Percentiles rank a stretch among this genome's conserved stretches.
Conservation (phyloP, 2,888 invertebrate species). For the Zygaena filipendulae region DNA sequence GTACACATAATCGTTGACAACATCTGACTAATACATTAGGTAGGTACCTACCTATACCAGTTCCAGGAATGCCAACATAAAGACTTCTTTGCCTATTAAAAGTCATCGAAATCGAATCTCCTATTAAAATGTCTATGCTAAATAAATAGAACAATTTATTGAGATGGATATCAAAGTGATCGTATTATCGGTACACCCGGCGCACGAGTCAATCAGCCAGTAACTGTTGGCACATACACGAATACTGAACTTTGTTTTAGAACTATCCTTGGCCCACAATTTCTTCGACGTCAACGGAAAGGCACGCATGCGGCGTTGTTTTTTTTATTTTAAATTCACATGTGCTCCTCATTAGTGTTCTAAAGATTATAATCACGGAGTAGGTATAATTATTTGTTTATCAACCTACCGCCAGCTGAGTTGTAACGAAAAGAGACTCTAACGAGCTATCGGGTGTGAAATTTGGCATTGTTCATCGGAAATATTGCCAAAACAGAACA, state of each 20-base stretch:
- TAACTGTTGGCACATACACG: conserved; percentile 22
- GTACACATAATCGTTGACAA: too few species aligned
- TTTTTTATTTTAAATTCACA: conserved; percentile 22
- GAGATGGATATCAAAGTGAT: too few species aligned
- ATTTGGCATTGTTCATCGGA: conserved; percentile 29
- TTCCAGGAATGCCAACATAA: too few species aligned
- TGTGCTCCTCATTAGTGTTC: conserved; percentile 22
- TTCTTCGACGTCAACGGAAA: conserved; percentile 19
- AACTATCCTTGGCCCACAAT: conserved; percentile 42
- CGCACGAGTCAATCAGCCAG: conserved; percentile 13
- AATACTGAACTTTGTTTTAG: conserved; percentile 23
- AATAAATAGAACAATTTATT: too few species aligned
- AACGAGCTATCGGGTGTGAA: conserved; percentile 26
- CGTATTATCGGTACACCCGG: conserved; percentile 23
- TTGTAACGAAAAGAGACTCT: conserved; percentile 17
- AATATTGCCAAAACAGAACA: conserved; percentile 34
- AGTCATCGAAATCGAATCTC: too few species aligned
- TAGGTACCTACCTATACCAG: too few species aligned
- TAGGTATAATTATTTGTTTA: too few species aligned
- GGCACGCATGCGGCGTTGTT: too few species aligned
- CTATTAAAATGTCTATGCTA: too few species aligned
- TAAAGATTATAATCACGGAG: conserved; percentile 22
- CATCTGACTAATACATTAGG: too few species aligned
- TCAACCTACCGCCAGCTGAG: too few species aligned
- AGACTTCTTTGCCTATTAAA: too few species aligned